phyloP scores from a whole-genome alignment of 2,888 invertebrate genomes.

The Perdita meconis region DNA sequence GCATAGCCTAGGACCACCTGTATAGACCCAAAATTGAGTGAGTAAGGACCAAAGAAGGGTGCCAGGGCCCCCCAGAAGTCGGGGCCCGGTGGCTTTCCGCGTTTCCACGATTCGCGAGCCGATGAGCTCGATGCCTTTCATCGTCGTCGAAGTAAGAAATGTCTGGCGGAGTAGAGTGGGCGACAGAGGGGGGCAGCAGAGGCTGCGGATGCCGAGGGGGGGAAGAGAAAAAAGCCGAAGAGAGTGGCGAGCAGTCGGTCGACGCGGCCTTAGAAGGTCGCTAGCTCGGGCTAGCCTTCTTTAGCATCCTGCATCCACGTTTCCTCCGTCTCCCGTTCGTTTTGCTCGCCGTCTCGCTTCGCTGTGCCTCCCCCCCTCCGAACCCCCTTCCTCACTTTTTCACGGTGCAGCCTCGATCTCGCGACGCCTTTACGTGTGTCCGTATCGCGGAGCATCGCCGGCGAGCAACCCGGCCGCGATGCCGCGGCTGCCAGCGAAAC shows the following conservation, averaged over 20 bases:
- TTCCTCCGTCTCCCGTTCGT: constrained; percentile 41
- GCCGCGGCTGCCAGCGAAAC: constrained; percentile 45
- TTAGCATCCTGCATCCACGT: constrained; percentile 76
- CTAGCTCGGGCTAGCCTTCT: constrained; percentile 81
- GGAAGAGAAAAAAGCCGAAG: constrained; percentile 70
- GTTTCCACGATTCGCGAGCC: constrained; percentile 55
- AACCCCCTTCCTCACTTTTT: constrained; percentile 35
- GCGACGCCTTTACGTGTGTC: constrained; percentile 54
- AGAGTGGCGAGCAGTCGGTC: constrained; percentile 73
- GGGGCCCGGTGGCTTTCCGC: constrained; percentile 32
- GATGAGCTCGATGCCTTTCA: constrained; percentile 66
- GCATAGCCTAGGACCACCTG: too few relatives aligned
- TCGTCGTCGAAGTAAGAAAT: constrained; percentile 68
- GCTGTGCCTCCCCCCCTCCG: background rate
- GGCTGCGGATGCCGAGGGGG: constrained; percentile 54
- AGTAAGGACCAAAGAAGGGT: too few relatives aligned
- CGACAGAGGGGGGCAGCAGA: constrained; percentile 47
- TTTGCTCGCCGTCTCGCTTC: constrained; percentile 3
- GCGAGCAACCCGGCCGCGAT: constrained; percentile 48
- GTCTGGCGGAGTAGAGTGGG: constrained; percentile 54
- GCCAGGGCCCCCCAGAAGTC: too few relatives aligned
- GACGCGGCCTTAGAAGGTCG: constrained; percentile 82
- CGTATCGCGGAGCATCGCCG: constrained; percentile 41
- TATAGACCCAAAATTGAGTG: too few relatives aligned
- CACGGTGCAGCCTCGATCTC: constrained; percentile 39